phyloP scores from a whole-genome alignment of 2,113 vertebrate genomes.

The Cettia cetti region DNA sequence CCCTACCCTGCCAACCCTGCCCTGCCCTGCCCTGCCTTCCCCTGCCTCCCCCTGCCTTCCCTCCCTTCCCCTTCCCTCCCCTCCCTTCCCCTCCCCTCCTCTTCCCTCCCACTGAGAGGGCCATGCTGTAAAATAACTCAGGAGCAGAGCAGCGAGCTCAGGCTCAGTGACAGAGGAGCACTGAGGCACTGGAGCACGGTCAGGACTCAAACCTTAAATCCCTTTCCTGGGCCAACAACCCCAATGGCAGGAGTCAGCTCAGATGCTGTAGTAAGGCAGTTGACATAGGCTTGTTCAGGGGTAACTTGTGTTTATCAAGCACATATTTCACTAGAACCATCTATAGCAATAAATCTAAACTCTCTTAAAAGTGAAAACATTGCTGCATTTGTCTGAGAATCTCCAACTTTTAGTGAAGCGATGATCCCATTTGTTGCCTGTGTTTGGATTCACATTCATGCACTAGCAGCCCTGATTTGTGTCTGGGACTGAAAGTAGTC shows the following conservation, averaged over 20 bases:
- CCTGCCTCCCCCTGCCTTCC: rapidly evolving
- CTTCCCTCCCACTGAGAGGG: background rate
- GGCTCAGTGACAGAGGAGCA: background rate
- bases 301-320: background rate
- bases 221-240: background rate
- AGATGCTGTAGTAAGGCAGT: background rate
- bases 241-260: background rate
- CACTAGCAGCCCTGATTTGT: background rate
- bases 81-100: rapidly evolving
- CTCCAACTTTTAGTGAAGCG: background rate
- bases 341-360: background rate
- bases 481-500: background rate
- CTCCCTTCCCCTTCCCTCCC: rapidly evolving
- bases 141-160: background rate
- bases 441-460: background rate
- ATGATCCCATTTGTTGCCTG: background rate
- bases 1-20: background rate
- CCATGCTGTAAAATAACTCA: rapidly evolving
- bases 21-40: rapidly evolving
- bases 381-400: background rate
- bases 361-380: background rate
- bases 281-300: background rate
- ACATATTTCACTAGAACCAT: background rate
- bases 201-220: background rate
- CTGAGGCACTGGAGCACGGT: background rate